Conservation (phyloP, 2,888 invertebrate species). For the Rotaria macrura region DNA sequence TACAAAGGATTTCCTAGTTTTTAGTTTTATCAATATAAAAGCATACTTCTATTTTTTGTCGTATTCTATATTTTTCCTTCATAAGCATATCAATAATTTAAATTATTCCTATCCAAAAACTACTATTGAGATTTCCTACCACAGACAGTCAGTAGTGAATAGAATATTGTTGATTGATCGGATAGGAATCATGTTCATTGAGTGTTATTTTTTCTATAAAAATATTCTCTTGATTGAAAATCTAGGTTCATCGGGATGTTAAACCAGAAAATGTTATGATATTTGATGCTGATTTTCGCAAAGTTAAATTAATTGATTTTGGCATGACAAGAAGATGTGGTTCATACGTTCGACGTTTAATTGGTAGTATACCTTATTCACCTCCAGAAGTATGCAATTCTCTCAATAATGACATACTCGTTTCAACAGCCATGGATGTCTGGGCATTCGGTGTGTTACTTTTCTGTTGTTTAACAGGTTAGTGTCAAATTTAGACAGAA, state of each 20-base stretch:
- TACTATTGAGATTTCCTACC: too few species aligned
- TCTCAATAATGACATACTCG: slow-evolving; percentile 62
- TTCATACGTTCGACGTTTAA: slow-evolving; percentile 45
- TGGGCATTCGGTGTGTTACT: slow-evolving; percentile 94
- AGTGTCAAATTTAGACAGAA: slow-evolving; percentile 53
- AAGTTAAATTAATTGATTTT: slow-evolving; percentile 88
- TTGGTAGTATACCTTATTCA: slow-evolving; percentile 70
- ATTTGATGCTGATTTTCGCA: slow-evolving; percentile 78
- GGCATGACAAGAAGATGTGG: slow-evolving; percentile 66
- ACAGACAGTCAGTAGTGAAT: too few species aligned
- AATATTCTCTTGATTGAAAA: slow-evolving; percentile 55
- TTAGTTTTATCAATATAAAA: too few species aligned
- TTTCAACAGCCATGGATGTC: slow-evolving; percentile 67
- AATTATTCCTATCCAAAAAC: too few species aligned
- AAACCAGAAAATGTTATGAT: slow-evolving; percentile 85
- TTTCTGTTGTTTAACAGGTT: slow-evolving; percentile 81
- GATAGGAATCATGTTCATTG: too few species aligned
- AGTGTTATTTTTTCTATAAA: too few species aligned
- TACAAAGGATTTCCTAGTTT: background rate
- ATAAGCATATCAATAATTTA: background rate
- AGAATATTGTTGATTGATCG: too few species aligned
- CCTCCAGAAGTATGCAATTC: slow-evolving; percentile 73
- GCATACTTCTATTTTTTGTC: background rate
- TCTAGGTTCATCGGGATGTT: slow-evolving; percentile 75
- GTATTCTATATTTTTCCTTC: background rate